phyloP scores from a whole-genome alignment of 2,888 invertebrate species.

The Anagyrus pseudococci region DNA sequence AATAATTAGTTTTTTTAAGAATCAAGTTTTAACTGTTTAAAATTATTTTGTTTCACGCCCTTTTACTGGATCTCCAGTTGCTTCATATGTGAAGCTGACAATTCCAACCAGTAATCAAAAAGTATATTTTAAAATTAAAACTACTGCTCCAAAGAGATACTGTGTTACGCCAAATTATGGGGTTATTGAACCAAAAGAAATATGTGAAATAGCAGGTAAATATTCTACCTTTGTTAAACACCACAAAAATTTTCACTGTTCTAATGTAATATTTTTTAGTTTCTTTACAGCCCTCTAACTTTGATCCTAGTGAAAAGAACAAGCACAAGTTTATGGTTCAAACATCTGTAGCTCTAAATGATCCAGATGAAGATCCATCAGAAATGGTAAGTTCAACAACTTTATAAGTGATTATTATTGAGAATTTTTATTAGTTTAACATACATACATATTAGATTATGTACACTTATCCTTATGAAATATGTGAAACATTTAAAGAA shows the following conservation, averaged over 20 bases:
- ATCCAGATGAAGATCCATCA: conserved; percentile 68
- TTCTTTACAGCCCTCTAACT: conserved; percentile 94
- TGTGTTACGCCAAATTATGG: conserved; percentile 99
- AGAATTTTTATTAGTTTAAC: too few relatives aligned
- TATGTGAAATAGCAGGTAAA: conserved; percentile 88
- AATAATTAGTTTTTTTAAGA: too few relatives aligned
- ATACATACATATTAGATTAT: too few relatives aligned
- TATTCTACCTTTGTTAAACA: conserved; percentile 44
- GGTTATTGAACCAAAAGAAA: conserved; percentile 75
- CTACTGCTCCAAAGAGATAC: conserved; percentile 98
- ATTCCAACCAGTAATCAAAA: conserved; percentile 82
- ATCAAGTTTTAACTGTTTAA: too few relatives aligned
- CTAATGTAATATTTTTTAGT: conserved; percentile 74
- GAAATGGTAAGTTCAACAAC: conserved; percentile 52
- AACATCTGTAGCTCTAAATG: conserved; percentile 85
- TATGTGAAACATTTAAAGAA: conserved; percentile 9
- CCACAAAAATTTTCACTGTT: too few relatives aligned
- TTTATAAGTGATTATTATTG: too few relatives aligned
- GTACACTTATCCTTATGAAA: conserved; percentile 6
- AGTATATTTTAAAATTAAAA: conserved; percentile 98
- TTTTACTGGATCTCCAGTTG: conserved; percentile 77
- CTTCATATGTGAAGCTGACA: conserved; percentile 86
- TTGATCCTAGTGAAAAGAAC: conserved; percentile 92
- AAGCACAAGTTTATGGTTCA: conserved; percentile 99
- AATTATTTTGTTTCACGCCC: conserved; percentile 77